Evolutionary conservation across 2,797 vertebrate species (phyloP), one percentile per base, ranked within the genome.

Genomic region (Masticophis lateralis): DNA sequence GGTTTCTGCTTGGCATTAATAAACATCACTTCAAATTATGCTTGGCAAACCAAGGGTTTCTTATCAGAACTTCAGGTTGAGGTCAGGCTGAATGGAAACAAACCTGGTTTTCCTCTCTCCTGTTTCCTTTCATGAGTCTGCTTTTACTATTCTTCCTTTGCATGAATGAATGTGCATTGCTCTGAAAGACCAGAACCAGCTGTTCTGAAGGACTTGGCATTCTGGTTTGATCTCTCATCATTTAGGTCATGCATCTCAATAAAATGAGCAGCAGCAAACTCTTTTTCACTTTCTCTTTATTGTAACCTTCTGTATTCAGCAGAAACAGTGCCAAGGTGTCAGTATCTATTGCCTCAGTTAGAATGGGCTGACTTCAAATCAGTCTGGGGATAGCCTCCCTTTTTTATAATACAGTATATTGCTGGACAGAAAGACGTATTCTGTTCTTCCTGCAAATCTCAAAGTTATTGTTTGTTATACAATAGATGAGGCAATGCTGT

Each of bases 261-360:
- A 95, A 96, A 95, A 83, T 86, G 86, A 96, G 94, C 93, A 95
- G 94, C 93, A 94, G 94, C 94, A 96, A 95, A 37, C 93, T 93
- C 96, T 96, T 95, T 89, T 92, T 96, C 66, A 92, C 8, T 55
- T 87, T 95, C 86, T 95, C 0, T 0, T 88, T 90, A 57, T 88
- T 92, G 92, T 83, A 86, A 60, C 32, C 95, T 94, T 37, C 86
- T 93, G 87, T 93, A 5, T 57, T 95, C 95, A 91, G 90, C 59
- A 27, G 89, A 92, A 96, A 93, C 55, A 28, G 89, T 56, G 0
- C 28, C 93, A 96, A 56, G 0, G 0, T 91, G 94, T 94, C 90
- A 88, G 51, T 20, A 66, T 32, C 28, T 43, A 57, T 53, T 63
- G 12, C 61, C 51, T 79, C 1, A 9, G 86, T 92, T 57, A 87